Evolutionary conservation across 2,797 vertebrate genomes (phyloP).

Genomic region (Schizothorax lantsangensis): DNA sequence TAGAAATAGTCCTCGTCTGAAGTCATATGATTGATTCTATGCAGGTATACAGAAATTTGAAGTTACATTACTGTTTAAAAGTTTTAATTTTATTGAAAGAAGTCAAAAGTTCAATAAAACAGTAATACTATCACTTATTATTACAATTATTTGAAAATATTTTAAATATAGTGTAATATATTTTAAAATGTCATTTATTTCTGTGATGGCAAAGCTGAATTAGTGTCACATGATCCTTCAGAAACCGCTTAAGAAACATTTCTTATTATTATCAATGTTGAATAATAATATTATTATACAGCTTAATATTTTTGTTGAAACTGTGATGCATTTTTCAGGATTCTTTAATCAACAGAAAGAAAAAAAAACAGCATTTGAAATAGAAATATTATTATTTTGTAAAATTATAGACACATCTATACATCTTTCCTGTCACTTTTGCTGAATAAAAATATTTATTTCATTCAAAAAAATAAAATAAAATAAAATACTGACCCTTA

Average conservation of each 20-base stretch:
- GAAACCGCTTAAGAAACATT: constrained; percentile 1
- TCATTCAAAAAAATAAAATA: not conserved
- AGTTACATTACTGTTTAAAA: not conserved
- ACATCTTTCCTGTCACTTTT: not conserved
- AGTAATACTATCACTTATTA: not conserved
- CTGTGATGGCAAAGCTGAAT: not conserved
- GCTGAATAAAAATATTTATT: not conserved
- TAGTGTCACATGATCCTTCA: not conserved
- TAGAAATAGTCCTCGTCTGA: not conserved
- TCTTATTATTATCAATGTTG: not conserved
- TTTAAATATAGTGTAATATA: not conserved
- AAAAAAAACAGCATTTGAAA: not conserved
- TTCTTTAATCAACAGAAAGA: not conserved
- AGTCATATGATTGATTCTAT: not conserved
- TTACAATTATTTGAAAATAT: too few relatives aligned
- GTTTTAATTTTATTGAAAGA: not conserved
- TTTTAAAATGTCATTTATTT: not conserved
- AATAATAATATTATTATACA: not conserved
- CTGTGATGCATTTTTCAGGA: not conserved
- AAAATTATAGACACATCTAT: not conserved
- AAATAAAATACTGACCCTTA: too few relatives aligned
- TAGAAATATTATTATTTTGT: not conserved
- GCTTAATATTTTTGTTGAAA: not conserved
- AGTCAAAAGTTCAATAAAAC: not conserved
- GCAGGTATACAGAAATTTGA: not conserved